Base-by-base conservation (phyloP, 1,140 invertebrate species). In the Cyclina sinensis region DNA sequence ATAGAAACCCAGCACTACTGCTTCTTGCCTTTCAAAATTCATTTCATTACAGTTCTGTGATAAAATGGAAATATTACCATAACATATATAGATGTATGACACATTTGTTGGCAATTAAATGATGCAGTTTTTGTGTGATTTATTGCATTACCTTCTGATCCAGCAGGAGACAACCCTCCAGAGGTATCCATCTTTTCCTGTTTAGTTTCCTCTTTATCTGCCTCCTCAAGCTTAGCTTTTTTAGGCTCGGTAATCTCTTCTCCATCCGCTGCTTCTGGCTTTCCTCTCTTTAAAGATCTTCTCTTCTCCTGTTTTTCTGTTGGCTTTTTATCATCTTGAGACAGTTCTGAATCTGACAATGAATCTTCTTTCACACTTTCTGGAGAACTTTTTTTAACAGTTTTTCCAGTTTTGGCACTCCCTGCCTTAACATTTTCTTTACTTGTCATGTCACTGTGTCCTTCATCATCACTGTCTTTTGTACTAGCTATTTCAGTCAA, bases 211-310 rank as follows among this genome's bases (percentile, higher is more conserved):
- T n/a, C 46, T 24, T 24, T 54, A 9, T 21, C 82, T 3, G 16
- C 32, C n/a, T 39, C 43, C 27, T 86, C 83, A 11, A 86, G 14
- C 54, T 86, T 86, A 5, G 51, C 68, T 73, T 86, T 86, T 62
- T 86, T 86, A 24, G 30, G 9, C 0, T 51, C 46, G 39, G n/a
- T 76, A 21, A 14, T 21, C 9, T 74, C 83, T 74, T 37, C n/a
- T n/a, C 4, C 32, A 76, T 54, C 83, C 16, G 68, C 9, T 57
- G 30, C 43, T 39, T 54, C 68, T 18, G 39, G 39, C 5, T 86
- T 86, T 18, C 46, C 21, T 62, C 83, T 54, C 30, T 86, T 86
- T 4, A 86, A 37, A 24, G 83, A 86, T 32, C 83, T 54, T 46
- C 83, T 32, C 35, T 86, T 86, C 35, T 81, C 79, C 21, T 39